Conservation (phyloP, 2,797 vertebrate species). For the Chelon auratus region DNA sequence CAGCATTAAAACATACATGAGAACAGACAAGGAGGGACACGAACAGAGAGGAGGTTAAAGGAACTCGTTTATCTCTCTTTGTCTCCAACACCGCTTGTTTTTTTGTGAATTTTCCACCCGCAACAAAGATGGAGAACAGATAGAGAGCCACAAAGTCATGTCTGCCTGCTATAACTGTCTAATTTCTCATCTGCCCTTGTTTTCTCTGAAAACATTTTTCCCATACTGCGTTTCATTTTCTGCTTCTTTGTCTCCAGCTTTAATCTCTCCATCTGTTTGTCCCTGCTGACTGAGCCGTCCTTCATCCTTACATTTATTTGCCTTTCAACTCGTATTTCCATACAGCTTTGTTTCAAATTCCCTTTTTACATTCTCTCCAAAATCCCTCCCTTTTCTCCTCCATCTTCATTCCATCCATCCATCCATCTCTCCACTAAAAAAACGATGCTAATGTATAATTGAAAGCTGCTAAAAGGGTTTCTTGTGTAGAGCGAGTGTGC, state of each 20-base stretch:
- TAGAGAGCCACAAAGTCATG: neutral
- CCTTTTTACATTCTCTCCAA: neutral
- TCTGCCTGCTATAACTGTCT: neutral
- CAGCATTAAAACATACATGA: slow-evolving; percentile 72
- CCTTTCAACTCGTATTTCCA: neutral
- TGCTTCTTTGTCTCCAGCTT: slow-evolving; percentile 14
- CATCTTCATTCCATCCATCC: slow-evolving; percentile 1
- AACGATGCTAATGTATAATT: slow-evolving; percentile 61
- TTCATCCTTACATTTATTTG: slow-evolving; percentile 17
- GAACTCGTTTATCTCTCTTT: slow-evolving; percentile 15
- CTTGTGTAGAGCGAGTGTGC: neutral
- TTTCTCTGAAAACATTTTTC: neutral
- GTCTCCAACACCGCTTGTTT: slow-evolving; percentile 6
- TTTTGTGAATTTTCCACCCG: neutral
- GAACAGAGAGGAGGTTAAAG: neutral
- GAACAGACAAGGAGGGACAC: slow-evolving; percentile 58
- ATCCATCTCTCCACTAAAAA: slow-evolving; percentile 3
- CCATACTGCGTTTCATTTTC: neutral
- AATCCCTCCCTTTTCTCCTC: neutral
- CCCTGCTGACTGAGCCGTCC: slow-evolving; percentile 11
- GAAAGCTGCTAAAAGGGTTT: slow-evolving; percentile 57
- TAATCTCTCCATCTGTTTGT: slow-evolving; percentile 37
- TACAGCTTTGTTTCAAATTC: neutral
- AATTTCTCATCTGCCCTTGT: neutral
- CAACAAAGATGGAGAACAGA: slow-evolving; percentile 13